Evolutionary conservation across 2,113 vertebrate genomes (phyloP), one percentile per base, ranked within the genome.

Genomic region (Nannobrachium achirus): DNA sequence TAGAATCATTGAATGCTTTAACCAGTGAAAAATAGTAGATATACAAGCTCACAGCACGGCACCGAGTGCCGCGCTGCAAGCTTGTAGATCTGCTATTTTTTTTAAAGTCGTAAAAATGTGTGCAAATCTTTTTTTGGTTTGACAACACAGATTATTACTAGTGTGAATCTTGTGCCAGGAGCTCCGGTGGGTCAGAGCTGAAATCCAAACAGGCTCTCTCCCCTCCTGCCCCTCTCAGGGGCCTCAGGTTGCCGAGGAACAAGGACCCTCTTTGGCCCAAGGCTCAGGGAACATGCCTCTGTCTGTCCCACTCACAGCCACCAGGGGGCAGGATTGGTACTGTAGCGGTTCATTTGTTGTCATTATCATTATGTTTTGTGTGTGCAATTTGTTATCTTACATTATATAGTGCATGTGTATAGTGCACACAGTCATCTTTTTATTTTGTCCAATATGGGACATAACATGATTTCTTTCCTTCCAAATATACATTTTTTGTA

Each of bases 301-400:
- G 56, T 38, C 39, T 10, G 8, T 40, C 5, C 25, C 15, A 25
- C 7, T 15, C 4, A 8, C 41, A 10, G 50, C 79, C 84, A 84
- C 62, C 63, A 82, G 81, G 74, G 68, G 81, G 84, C 83, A 80
- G 61, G 19, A 73, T 66, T 10, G 76, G 50, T 69, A 64, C 48
- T 68, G 59, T 64, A 48, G 44, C 59, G 49, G 42, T 46, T 20
- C 33, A 11, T 20, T 20, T 20, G 2, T 15, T 16, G 19, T 33
- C 9, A 25, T 25, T 25, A 25, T 25, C 4, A 25, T 25, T 25
- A 25, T 25, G 1, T 25, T n/a, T n/a, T n/a, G n/a, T n/a, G n/a
- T n/a, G n/a, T n/a, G 0, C 5, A 14, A 67, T 74, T 53, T 48
- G 41, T 66, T 14, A 72, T n/a, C n/a, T 50, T 73, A 45, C 38